Conservation (phyloP, 1,140 invertebrate species). For the Parapsyche elsis region DNA sequence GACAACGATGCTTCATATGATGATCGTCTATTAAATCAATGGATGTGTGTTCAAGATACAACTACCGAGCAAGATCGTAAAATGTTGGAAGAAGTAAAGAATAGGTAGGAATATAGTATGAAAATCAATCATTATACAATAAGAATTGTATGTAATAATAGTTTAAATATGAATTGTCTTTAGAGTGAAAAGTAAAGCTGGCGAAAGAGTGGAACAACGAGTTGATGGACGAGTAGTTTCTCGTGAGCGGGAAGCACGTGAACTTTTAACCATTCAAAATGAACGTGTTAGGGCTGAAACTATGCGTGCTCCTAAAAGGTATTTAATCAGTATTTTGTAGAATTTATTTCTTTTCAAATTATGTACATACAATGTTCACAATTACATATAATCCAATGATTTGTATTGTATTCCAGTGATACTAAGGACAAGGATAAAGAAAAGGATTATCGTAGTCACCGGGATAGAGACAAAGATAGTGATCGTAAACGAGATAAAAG, state of each 20-base stretch:
- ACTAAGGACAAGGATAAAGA: slow-evolving; percentile 51
- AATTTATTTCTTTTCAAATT: background rate
- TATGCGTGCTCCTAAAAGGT: slow-evolving; percentile 6
- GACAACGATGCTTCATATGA: slow-evolving; percentile 65
- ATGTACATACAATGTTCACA: too few relatives aligned
- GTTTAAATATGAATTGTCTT: slow-evolving; percentile 3
- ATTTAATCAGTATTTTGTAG: background rate
- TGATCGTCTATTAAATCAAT: slow-evolving; percentile 70
- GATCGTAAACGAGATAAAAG: slow-evolving; percentile 58
- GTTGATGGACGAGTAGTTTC: slow-evolving; percentile 52
- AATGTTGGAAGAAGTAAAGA: slow-evolving; percentile 71
- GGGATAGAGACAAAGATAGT: slow-evolving; percentile 59
- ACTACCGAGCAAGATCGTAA: slow-evolving; percentile 71
- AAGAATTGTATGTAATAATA: slow-evolving; percentile 9
- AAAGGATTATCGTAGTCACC: slow-evolving; percentile 56
- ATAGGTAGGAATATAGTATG: slow-evolving; percentile 50
- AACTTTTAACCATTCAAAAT: slow-evolving; percentile 43
- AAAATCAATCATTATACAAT: background rate
- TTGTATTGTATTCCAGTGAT: slow-evolving; percentile 17
- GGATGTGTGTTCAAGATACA: slow-evolving; percentile 70
- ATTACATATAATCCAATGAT: background rate
- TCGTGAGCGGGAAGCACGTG: slow-evolving; percentile 52
- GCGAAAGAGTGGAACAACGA: slow-evolving; percentile 48
- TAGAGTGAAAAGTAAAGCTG: slow-evolving; percentile 52
- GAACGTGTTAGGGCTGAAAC: slow-evolving; percentile 10